Base-by-base conservation (phyloP, 2,888 invertebrate genomes). In the Pandemis cinnamomeana region DNA sequence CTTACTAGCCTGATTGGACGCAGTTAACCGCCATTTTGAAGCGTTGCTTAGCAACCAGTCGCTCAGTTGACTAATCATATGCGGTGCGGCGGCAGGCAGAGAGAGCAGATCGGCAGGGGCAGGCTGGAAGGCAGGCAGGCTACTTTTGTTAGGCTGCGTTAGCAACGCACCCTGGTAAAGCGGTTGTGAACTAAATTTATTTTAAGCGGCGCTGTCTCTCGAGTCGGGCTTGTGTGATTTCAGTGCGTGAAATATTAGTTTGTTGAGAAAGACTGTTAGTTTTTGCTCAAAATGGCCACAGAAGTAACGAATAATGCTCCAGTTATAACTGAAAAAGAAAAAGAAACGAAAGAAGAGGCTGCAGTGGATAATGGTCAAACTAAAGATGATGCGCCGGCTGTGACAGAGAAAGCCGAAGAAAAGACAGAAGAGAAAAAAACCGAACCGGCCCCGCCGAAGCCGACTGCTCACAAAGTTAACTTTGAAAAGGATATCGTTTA, bases 401-500 rank as follows among this genome's bases (percentile, higher is more conserved):
- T 94, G 76, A 91, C 93, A 81, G 95, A 94, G 84, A 93, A 94
- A 88, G 89, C 87, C 75, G 95, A 95, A 81, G 92, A 89, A 71
- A 82, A 82, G 58, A 87, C 84, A 44, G 95, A 93, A 77, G 95
- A 95, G 79, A 95, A 95, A 81, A 95, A 95, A 83, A 89, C 95
- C 80, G 96, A 96, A 84, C 95, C 96, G 80, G 95, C 96, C 79
- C 95, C 95, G 61, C 96, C 97, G 72, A 98, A 98, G 91, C 96
- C 96, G 77, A 95, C 96, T 84, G 98, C 98, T 80, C 98, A 98
- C 91, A 98, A 98, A 93, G 91, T 95, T 78, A 97, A 97, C 92
- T 98, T 96, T 89, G 98, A 98, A 87, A 97, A 98, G 95, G 99
- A 99, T 91, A 95, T 97, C 84, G 97, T 98, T 79, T 99, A 99